Conservation (phyloP, 2,113 vertebrate genomes). For the Tringa solitaria region DNA sequence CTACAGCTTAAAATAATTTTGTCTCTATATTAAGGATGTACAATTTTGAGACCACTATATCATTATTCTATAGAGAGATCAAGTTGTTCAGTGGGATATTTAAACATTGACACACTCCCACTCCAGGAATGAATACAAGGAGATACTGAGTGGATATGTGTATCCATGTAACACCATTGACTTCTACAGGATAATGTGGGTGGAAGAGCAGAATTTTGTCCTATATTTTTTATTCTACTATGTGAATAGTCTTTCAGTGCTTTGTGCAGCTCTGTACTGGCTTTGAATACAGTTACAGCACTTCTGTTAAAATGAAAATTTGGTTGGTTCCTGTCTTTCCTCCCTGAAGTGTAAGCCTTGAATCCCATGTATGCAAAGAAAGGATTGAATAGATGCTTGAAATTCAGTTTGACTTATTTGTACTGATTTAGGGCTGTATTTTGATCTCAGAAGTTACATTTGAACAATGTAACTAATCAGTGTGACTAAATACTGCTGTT, state of each 20-base stretch:
- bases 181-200: not conserved
- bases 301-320: not conserved
- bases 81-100: not conserved
- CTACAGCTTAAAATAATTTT: not conserved
- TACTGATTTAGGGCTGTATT: not conserved
- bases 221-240: not conserved
- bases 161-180: not conserved
- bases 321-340: not conserved
- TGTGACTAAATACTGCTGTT: not conserved
- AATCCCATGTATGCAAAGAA: not conserved
- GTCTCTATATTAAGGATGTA: not conserved
- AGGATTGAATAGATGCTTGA: not conserved
- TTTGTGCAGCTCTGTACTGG: not conserved
- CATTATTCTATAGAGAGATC: not conserved
- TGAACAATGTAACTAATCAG: not conserved
- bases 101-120: not conserved
- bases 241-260: not conserved
- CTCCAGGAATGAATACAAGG: not conserved
- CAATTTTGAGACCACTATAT: not conserved
- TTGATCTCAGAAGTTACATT: not conserved
- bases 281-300: not conserved
- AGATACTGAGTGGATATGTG: not conserved
- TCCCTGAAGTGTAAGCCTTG: not conserved
- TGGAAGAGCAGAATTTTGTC: not conserved
- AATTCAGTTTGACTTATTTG: not conserved